phyloP scores from a whole-genome alignment of 1,140 invertebrate species.

The Drosophila bocqueti region DNA sequence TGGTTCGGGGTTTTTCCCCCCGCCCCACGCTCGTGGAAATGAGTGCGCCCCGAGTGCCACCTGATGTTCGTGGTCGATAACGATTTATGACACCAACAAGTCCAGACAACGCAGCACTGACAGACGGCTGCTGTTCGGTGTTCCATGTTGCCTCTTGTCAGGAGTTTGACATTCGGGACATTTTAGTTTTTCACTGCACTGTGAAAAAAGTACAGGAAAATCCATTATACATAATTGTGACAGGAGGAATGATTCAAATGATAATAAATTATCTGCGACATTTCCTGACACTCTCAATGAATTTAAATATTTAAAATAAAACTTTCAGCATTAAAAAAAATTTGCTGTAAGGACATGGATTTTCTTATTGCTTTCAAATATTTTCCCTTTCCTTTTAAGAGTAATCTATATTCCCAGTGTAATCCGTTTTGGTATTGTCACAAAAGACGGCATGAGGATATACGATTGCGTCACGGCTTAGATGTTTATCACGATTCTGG shows the following conservation, averaged over 20 bases:
- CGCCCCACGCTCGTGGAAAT: slow-evolving; percentile 41
- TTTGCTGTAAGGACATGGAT: not conserved
- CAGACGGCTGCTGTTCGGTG: slow-evolving; percentile 51
- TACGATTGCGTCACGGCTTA: slow-evolving; percentile 61
- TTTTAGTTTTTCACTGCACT: slow-evolving; percentile 32
- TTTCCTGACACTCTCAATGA: not conserved
- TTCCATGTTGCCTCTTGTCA: slow-evolving; percentile 30
- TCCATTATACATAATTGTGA: not conserved
- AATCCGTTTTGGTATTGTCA: slow-evolving; percentile 41
- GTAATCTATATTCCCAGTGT: slow-evolving; percentile 23
- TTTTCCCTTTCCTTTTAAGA: not conserved
- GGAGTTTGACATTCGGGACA: slow-evolving; percentile 60
- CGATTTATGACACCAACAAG: slow-evolving; percentile 81
- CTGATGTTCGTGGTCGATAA: slow-evolving; percentile 84
- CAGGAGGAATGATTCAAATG: not conserved
- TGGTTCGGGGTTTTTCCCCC: slow-evolving; percentile 6
- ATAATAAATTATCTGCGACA: not conserved
- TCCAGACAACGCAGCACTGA: slow-evolving; percentile 42
- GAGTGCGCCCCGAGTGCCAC: slow-evolving; percentile 75
- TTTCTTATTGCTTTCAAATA: not conserved
- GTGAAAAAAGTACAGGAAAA: not conserved
- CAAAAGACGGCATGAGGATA: slow-evolving; percentile 53
- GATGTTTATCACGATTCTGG: slow-evolving; percentile 67
- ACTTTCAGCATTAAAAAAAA: too few species aligned
- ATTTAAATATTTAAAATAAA: not conserved